Evolutionary conservation across 1,140 invertebrate genomes (phyloP), one percentile per base, ranked within the genome.

Genomic region (Nasonia vitripennis): DNA sequence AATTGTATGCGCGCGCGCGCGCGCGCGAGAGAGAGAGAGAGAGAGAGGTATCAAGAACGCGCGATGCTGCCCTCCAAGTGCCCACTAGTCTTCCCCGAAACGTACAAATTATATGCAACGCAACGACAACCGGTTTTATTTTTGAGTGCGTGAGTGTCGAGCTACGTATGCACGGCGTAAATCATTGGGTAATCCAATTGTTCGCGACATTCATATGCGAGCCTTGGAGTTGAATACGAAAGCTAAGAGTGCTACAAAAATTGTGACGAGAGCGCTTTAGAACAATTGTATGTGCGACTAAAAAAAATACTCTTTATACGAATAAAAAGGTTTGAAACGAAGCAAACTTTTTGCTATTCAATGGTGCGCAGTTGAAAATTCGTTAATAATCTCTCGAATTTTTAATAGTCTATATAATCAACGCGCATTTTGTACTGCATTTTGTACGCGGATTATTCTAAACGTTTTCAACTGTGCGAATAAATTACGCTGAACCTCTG

Each of bases 221-320:
- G 48, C 45, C 37, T 78, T 7, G 55, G 6, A 62, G 48, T 48
- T 17, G 17, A 70, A 71, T 71, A 48, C 62, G 34, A 84, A 83
- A 20, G 2, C 12, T 48, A 6, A 83, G 62, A 11, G 20, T 45
- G n/a, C 45, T 87, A 81, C 23, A 45, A 41, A 71, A 67, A 71
- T 74, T 81, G 41, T 81, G 51, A 81, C 73, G 31, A 78, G 85
- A 77, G 67, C 73, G 45, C 34, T 74, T 20, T 62, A 70, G 41
- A 45, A 45, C 10, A 45, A 45, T 48, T 80, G 71, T 67, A 79
- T 86, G 84, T 89, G 81, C 83, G 84, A 87, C 87, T 86, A 84
- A 83, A 67, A 85, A 81, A 48, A 79, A 78, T 81, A 74, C 74
- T 67, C 51, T 84, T 23, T 68, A 23, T 31, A 62, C 31, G 23